Evolutionary conservation across 1,140 invertebrate genomes (phyloP), one percentile per base, ranked within the genome.

Genomic region (Pygmarrhopalites habei): DNA sequence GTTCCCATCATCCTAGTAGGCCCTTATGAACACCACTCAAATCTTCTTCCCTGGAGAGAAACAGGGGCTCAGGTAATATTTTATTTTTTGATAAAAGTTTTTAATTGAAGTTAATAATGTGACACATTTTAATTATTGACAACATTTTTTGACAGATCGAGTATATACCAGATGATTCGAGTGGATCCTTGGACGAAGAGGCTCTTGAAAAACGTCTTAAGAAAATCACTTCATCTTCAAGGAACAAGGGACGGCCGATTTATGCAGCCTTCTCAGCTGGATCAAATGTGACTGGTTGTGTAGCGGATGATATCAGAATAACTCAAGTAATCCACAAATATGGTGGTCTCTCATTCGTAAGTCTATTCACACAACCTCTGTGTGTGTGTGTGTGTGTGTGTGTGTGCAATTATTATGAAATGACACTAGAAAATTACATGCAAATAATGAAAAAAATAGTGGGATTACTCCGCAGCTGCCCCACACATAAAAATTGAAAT

Each of bases 401-500:
- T n/a, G n/a, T n/a, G n/a, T n/a, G n/a, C n/a, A n/a, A n/a, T n/a
- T n/a, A n/a, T n/a, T n/a, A n/a, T n/a, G n/a, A n/a, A n/a, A n/a
- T n/a, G n/a, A n/a, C n/a, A n/a, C n/a, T n/a, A n/a, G n/a, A n/a
- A n/a, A n/a, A n/a, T n/a, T n/a, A n/a, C n/a, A n/a, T n/a, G n/a
- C n/a, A n/a, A n/a, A n/a, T n/a, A n/a, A n/a, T n/a, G n/a, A n/a
- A n/a, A n/a, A n/a, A n/a, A n/a, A n/a, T n/a, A n/a, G n/a, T 95
- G 90, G 90, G 91, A 95, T 76, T 95, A 91, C 76, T 90, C 90
- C 3, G 82, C 89, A 5, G 88, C 88, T 47, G 91, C 87, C 1
- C 89, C 90, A 0, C 88, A 87, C 71, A 79, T 86, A 0, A 79
- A 82, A 43, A 82, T 95, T 65, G 86, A 92, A 71, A 92, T 95